These are phyloP conservation scores for Trialeurodes vaporariorum DNA, from an alignment of 1,140 invertebrate genomes.

Conservation along the genomic window DNA sequence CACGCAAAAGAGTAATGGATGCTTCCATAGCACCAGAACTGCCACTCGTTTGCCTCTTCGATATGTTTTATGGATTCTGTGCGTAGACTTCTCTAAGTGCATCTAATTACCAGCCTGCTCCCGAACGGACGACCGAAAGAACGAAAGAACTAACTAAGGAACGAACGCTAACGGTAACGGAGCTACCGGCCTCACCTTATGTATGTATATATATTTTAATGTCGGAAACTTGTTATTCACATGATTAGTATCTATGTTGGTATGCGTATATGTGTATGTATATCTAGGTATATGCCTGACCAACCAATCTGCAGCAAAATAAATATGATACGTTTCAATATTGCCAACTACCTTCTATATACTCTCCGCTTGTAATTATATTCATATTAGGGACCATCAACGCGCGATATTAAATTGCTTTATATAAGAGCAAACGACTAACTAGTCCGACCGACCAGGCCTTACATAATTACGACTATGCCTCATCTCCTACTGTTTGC, in stretches of 20 bases:
- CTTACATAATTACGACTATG: not conserved
- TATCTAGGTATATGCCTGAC: too few species aligned
- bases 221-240: not conserved
- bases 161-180: not conserved
- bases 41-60: not conserved
- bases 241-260: not conserved
- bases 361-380: not conserved
- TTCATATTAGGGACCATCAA: not conserved
- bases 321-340: not conserved
- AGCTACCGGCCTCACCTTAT: not conserved
- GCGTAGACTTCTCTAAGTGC: not conserved
- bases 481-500: not conserved
- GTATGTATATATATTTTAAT: constrained; percentile 1
- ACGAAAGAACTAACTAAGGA: too few species aligned
- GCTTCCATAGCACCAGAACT: not conserved
- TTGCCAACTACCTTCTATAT: too few species aligned
- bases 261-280: too few species aligned
- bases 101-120: not conserved
- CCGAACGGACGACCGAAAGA: too few species aligned
- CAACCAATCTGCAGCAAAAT: not conserved
- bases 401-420: not conserved
- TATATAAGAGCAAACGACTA: not conserved
- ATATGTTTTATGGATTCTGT: not conserved
- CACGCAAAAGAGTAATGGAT: not conserved
- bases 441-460: not conserved